Evolutionary conservation across 2,888 invertebrate genomes (phyloP), one percentile per base, ranked within the genome.

Genomic region (Orchesellides sinensis): DNA sequence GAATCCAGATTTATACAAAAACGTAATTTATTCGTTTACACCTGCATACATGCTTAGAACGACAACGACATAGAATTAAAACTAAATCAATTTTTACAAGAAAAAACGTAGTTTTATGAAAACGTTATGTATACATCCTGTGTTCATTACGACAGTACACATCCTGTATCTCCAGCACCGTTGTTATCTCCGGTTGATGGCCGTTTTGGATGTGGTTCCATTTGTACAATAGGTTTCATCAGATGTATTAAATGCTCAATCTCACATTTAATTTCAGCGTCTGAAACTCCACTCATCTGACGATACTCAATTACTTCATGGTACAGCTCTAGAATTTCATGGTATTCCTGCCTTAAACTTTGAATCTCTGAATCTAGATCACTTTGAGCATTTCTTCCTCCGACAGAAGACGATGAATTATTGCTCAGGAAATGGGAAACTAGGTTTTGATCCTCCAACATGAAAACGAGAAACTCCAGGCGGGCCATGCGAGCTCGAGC

Each of bases 401-500:
- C 35, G 66, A 21, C 21, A 75, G n/a, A n/a, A n/a, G n/a, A n/a
- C n/a, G n/a, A n/a, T n/a, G n/a, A n/a, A n/a, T n/a, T n/a, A n/a
- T n/a, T n/a, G n/a, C n/a, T n/a, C n/a, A n/a, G n/a, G n/a, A n/a
- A n/a, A n/a, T n/a, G n/a, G 12, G 52, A n/a, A 6, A 6, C 19
- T 17, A 12, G 5, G 14, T 49, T 49, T 10, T 17, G 66, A 27
- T 66, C 65, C 49, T 75, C 65, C 35, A 75, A 21, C 21, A 75
- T 25, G 0, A 54, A 56, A 4, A 75, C 59, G 32, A 78, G 59
- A 23, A 78, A 78, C 17, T 78, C 78, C 0, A 78, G 40, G 25
- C 69, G 78, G 12, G 78, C 78, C 78, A 70, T 61, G 21, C 78
- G n/a, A 12, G 78, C 47, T 21, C 78, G 47, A 0, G 78, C 78